Base-by-base conservation (phyloP, 1,140 invertebrate genomes). In the Drosophila auraria region DNA sequence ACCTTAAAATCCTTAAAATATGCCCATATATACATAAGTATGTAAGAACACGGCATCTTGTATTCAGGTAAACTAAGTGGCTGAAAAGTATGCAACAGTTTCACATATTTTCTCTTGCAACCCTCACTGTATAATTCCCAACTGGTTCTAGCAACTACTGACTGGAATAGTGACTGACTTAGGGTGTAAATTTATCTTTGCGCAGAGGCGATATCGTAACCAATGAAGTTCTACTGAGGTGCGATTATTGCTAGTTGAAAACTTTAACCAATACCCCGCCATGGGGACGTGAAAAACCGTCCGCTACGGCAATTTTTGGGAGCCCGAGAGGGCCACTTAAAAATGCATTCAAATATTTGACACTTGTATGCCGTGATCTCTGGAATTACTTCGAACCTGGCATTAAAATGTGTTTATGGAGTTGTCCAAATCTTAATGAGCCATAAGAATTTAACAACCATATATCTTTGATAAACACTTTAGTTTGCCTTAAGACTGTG, bases 251-350 rank as follows among this genome's bases (percentile, higher is more conserved):
- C 91, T 92, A 92, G 91, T 92, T 92, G 91, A 92, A 92, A 92
- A 92, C 91, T 92, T 91, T 92, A 96, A 96, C 97, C 97, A 97
- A 98, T 98, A 97, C 96, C 97, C 97, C 97, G 97, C 96, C 96
- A 94, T 95, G 96, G 95, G 96, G 96, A 96, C 96, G 96, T 97
- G 97, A 97, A 97, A 97, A 95, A 97, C 95, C 96, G 96, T 96
- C 95, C 96, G 94, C 96, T 96, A 96, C 94, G 96, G 96, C 96
- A 97, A 97, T 97, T 97, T 96, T 96, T 87, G 95, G 86, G 94
- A 94, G 95, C 94, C 95, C 93, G 94, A 93, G 89, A 93, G 94
- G 94, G 93, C 90, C 53, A 76, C 42, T 80, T 17, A 44, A 51
- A 42, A 89, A 89, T 87, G 47, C 45, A 89, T 73, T 68, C 5